A percentile compares a stretch with the other conserved stretches of the same genome.
Conservation (phyloP, 2,113 vertebrate species). For the Eublepharis macularius region DNA sequence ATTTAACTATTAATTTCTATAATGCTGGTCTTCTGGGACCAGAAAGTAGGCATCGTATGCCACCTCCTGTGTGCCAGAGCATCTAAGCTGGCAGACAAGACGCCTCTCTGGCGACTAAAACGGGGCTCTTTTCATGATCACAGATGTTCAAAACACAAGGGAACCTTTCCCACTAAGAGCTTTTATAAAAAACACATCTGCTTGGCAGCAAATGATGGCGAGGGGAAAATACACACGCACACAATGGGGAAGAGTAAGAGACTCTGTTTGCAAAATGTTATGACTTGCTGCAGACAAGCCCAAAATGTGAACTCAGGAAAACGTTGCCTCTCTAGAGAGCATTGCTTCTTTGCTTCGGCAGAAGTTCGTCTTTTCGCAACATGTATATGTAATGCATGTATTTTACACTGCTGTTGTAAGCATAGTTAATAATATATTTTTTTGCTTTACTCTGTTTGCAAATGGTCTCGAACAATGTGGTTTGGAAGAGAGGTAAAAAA, state of each 20-base stretch:
- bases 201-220: background rate
- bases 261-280: background rate
- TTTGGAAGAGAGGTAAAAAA: background rate
- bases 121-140: background rate
- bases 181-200: slow-evolving; percentile 19
- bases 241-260: background rate
- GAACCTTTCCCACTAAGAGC: slow-evolving; percentile 1
- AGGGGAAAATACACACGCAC: background rate
- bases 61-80: background rate
- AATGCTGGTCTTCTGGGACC: fast-evolving
- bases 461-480: background rate
- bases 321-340: fast-evolving
- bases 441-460: background rate
- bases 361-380: fast-evolving
- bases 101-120: background rate
- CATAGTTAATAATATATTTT: background rate
- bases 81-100: background rate
- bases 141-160: slow-evolving; percentile 9
- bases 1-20: background rate
- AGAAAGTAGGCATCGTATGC: background rate
- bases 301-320: background rate
- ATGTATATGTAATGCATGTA: background rate
- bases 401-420: background rate
- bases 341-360: fast-evolving
- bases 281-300: background rate